Conservation (phyloP, 2,888 invertebrate species). For the Isotomurus palustris region DNA sequence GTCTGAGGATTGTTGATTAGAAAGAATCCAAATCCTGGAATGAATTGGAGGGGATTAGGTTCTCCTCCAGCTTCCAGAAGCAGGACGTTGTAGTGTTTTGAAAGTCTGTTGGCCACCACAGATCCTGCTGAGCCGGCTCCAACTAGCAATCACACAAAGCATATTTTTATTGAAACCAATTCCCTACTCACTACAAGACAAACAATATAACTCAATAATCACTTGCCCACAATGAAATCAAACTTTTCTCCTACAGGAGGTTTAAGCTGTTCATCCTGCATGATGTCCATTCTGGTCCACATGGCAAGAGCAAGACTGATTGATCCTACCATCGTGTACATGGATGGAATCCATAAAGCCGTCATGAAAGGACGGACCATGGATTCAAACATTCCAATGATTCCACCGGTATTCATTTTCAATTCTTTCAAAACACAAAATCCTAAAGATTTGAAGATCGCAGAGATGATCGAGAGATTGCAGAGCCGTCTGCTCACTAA, state of each 20-base stretch:
- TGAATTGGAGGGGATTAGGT: constrained; percentile 11
- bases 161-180: neutral
- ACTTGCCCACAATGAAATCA: constrained; percentile 8
- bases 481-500: too few relatives aligned
- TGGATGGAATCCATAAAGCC: constrained; percentile 1
- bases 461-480: too few relatives aligned
- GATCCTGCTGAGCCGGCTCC: constrained; percentile 25
- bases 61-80: constrained; percentile 22
- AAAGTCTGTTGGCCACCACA: constrained; percentile 22
- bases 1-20: constrained; percentile 25
- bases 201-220: neutral
- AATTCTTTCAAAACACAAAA: neutral
- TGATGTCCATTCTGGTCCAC: constrained; percentile 2
- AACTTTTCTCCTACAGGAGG: neutral
- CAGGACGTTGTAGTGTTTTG: constrained; percentile 11
- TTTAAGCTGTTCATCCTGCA: constrained; percentile 5
- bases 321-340: constrained; percentile 2
- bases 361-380: constrained; percentile 1
- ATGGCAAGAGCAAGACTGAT: constrained; percentile 3
- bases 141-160: constrained; percentile 15
- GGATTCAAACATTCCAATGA: neutral
- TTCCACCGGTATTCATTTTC: neutral
- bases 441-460: too few relatives aligned
- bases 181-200: neutral
- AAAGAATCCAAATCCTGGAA: constrained; percentile 7